Percentiles rank a stretch among this genome's conserved stretches.
Evolutionary conservation across 2,888 invertebrate genomes (phyloP).

Genomic region (Dynastes maya): DNA sequence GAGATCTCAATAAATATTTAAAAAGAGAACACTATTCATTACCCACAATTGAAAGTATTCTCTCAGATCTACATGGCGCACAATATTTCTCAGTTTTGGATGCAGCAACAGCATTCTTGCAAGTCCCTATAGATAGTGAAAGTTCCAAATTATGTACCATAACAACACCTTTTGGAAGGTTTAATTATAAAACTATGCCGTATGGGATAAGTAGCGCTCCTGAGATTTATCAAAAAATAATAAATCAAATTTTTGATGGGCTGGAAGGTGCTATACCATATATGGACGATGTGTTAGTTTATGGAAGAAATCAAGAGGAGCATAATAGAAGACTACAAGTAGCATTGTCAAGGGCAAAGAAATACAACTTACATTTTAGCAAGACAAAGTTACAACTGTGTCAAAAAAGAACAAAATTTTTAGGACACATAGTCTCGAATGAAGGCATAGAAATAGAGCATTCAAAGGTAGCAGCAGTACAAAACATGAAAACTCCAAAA

Average conservation of each 20-base stretch:
- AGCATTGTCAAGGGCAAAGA: neutral
- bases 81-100: too few species aligned
- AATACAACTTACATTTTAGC: too few species aligned
- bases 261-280: neutral
- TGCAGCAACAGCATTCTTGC: too few species aligned
- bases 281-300: neutral
- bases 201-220: neutral
- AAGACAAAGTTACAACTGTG: too few species aligned
- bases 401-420: neutral
- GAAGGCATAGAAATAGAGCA: too few species aligned
- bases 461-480: too few species aligned
- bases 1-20: constrained; percentile 11
- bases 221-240: neutral
- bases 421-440: neutral
- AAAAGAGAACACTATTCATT: neutral
- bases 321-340: neutral
- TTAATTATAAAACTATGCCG: constrained; percentile 1
- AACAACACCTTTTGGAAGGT: neutral
- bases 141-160: neutral
- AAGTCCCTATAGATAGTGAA: too few species aligned
- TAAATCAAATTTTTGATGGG: neutral
- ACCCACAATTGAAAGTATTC: neutral
- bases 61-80: too few species aligned
- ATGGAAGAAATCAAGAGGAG: neutral
- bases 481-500: too few species aligned